phyloP scores from a whole-genome alignment of 2,797 vertebrate genomes.

The Tarsius wallacei region DNA sequence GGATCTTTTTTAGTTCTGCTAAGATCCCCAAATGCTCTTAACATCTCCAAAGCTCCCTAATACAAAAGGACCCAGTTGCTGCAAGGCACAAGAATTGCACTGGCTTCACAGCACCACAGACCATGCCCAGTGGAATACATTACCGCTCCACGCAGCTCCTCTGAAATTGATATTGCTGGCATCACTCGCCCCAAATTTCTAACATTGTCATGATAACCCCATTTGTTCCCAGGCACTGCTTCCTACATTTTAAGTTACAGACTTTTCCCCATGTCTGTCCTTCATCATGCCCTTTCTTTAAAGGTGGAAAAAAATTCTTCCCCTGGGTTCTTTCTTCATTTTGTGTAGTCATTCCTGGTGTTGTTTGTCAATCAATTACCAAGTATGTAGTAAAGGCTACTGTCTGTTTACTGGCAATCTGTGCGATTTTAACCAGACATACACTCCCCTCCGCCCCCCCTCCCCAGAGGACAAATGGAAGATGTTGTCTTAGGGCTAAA shows the following conservation, averaged over 20 bases:
- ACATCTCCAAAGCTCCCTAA: conserved; percentile 85
- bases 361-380: background rate
- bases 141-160: background rate
- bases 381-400: background rate
- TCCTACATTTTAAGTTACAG: conserved; percentile 72
- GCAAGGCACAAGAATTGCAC: conserved; percentile 70
- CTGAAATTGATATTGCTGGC: conserved; percentile 78
- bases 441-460: background rate
- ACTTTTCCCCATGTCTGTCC: conserved; percentile 61
- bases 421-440: background rate
- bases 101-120: conserved; percentile 63
- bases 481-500: background rate
- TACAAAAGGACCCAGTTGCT: conserved; percentile 83
- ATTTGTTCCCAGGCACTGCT: conserved; percentile 79
- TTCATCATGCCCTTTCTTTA: conserved; percentile 71
- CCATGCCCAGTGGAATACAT: conserved; percentile 78
- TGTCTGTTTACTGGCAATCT: background rate
- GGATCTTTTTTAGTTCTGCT: conserved; percentile 80
- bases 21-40: conserved; percentile 84
- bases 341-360: background rate
- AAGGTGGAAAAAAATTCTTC: background rate
- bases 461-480: background rate
- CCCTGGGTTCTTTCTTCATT: background rate
- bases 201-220: conserved; percentile 79
- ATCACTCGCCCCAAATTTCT: conserved; percentile 79